Evolutionary conservation across 2,797 vertebrate species (phyloP).

Genomic region (Gymnothorax reevesii): DNA sequence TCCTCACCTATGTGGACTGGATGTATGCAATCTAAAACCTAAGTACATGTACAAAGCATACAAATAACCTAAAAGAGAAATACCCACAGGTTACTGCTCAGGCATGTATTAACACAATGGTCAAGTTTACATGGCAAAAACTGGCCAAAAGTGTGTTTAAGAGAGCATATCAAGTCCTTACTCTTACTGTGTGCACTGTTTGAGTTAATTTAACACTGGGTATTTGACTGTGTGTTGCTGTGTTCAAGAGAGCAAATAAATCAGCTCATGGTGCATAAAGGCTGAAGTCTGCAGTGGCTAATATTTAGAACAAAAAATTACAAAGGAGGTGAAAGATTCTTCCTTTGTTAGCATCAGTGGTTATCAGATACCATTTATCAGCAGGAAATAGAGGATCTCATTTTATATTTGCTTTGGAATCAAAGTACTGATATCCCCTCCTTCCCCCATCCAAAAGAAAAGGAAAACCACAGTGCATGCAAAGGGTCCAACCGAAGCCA

Average conservation of each 20-base stretch:
- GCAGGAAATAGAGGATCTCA: not conserved
- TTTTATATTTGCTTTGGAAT: not conserved
- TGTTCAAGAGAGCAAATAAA: not conserved
- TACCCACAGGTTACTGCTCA: not conserved
- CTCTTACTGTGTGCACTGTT: not conserved
- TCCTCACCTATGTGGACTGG: not conserved
- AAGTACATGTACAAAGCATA: not conserved
- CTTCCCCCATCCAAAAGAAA: not conserved
- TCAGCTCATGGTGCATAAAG: not conserved
- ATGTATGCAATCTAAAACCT: not conserved
- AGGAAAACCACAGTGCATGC: slow-evolving; percentile 11
- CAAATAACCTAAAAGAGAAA: not conserved
- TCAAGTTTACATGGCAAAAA: not conserved
- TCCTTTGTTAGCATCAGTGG: not conserved
- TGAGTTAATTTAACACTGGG: not conserved
- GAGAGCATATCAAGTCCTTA: not conserved
- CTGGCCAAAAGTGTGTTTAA: not conserved
- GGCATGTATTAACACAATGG: not conserved
- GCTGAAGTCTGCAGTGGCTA: not conserved
- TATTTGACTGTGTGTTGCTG: not conserved
- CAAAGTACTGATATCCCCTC: not conserved
- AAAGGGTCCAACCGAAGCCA: slow-evolving; percentile 52
- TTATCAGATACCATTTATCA: not conserved
- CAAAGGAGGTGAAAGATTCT: not conserved
- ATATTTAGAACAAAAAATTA: not conserved